Evolutionary conservation across 1,140 invertebrate species (phyloP).

Genomic region (Chironomus tepperi): DNA sequence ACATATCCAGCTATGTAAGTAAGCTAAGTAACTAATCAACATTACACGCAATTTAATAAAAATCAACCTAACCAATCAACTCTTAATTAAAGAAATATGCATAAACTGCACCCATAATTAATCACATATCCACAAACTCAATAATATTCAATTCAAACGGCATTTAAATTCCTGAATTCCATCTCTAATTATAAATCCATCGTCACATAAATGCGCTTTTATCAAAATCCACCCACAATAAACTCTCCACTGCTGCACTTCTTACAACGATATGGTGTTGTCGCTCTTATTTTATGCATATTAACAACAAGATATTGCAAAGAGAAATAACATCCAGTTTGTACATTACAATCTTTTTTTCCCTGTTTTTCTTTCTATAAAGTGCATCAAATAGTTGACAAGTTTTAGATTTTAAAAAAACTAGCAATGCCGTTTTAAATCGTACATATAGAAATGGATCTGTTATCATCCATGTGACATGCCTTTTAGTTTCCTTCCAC

Average conservation of each 20-base stretch:
- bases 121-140: no score
- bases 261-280: constrained; percentile 5
- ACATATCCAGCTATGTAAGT: no score
- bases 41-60: no score
- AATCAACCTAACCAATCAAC: no score
- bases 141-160: no score
- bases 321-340: neutral
- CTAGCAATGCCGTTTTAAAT: neutral
- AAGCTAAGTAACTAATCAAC: no score
- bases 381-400: constrained; percentile 4
- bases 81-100: no score
- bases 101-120: no score
- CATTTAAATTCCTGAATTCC: no score
- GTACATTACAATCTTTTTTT: neutral
- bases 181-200: no score
- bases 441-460: neutral
- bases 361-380: neutral
- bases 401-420: neutral
- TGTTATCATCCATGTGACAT: constrained; percentile 5
- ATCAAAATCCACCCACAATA: no score
- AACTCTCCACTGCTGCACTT: neutral
- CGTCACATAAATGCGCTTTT: no score
- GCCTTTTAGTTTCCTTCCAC: neutral
- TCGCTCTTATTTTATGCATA: constrained; percentile 8
- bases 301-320: neutral